Evolutionary conservation across 2,888 invertebrate genomes (phyloP).

Genomic region (Adelognathus sp.): DNA sequence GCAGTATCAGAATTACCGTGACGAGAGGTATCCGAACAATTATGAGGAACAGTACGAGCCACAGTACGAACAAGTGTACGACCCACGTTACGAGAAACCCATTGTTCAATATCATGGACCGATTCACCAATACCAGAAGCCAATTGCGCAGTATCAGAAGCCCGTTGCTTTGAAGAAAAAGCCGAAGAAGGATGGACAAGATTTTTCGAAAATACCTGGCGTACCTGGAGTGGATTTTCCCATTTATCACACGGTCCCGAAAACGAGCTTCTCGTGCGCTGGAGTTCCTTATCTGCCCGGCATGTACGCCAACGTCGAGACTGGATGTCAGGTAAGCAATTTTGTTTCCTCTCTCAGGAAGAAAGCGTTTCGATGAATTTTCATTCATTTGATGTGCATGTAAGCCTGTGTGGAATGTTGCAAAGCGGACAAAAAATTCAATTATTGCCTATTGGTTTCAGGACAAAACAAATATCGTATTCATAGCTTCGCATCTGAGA

Average conservation of each 20-base stretch:
- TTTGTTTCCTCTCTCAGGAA: neutral
- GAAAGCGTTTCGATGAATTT: too few relatives aligned
- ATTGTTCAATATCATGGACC: constrained; percentile 68
- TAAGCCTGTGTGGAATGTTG: too few relatives aligned
- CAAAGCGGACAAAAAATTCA: too few relatives aligned
- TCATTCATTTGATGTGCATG: too few relatives aligned
- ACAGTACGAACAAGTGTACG: constrained; percentile 11
- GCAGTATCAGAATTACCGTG: constrained; percentile 30
- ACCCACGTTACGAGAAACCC: constrained; percentile 68
- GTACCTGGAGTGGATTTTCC: constrained; percentile 92
- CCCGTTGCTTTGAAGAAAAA: constrained; percentile 68
- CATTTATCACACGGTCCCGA: constrained; percentile 89
- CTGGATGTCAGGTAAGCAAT: constrained; percentile 89
- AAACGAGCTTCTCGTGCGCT: constrained; percentile 90
- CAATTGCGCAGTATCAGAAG: constrained; percentile 58
- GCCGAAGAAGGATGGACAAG: constrained; percentile 85
- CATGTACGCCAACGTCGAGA: constrained; percentile 95
- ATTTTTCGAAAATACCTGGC: constrained; percentile 91
- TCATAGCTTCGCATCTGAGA: too few relatives aligned
- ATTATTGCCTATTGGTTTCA: too few relatives aligned
- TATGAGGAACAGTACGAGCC: neutral
- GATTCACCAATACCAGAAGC: constrained; percentile 67
- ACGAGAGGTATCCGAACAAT: neutral
- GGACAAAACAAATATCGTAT: too few relatives aligned
- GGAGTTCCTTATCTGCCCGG: constrained; percentile 91